Percentiles rank a stretch among this genome's conserved stretches.
Evolutionary conservation across 2,888 invertebrate genomes (phyloP).

Genomic region (Scaptomyza polygonia): DNA sequence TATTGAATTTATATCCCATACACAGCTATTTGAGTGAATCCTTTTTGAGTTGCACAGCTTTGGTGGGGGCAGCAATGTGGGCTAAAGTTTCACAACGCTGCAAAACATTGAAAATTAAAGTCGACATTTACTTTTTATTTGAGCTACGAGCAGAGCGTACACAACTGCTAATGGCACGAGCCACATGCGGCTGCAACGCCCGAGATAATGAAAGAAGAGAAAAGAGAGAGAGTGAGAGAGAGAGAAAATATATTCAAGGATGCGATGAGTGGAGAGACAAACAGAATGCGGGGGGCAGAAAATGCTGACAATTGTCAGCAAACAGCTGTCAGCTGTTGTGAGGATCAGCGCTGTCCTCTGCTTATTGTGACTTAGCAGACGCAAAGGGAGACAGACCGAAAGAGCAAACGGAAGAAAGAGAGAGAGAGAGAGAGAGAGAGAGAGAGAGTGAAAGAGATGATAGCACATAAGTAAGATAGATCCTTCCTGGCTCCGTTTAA

Average conservation of each 20-base stretch:
- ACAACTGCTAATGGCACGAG: conserved; percentile 60
- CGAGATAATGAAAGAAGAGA: not conserved
- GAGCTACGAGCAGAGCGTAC: conserved; percentile 15
- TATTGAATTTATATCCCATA: not conserved
- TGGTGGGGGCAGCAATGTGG: not conserved
- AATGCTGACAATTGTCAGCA: conserved; percentile 23
- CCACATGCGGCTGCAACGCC: conserved; percentile 41
- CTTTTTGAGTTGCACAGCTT: not conserved
- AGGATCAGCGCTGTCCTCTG: conserved; percentile 53
- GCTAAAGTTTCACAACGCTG: conserved; percentile 13
- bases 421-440: not conserved
- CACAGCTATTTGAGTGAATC: not conserved
- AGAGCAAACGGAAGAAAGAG: not conserved
- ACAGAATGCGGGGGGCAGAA: conserved; percentile 1
- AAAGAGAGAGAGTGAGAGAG: conserved; percentile 1
- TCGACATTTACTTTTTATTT: conserved; percentile 52
- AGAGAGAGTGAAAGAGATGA: not conserved
- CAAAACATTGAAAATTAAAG: conserved; percentile 41
- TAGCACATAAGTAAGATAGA: conserved; percentile 50
- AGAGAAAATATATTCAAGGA: conserved; percentile 15
- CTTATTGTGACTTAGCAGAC: conserved; percentile 44
- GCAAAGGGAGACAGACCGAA: conserved; percentile 4
- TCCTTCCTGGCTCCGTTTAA: conserved; percentile 37
- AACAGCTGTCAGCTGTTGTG: conserved; percentile 76
- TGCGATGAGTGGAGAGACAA: conserved; percentile 13